phyloP scores from a whole-genome alignment of 2,797 vertebrate genomes.

The Fundulus diaphanus region DNA sequence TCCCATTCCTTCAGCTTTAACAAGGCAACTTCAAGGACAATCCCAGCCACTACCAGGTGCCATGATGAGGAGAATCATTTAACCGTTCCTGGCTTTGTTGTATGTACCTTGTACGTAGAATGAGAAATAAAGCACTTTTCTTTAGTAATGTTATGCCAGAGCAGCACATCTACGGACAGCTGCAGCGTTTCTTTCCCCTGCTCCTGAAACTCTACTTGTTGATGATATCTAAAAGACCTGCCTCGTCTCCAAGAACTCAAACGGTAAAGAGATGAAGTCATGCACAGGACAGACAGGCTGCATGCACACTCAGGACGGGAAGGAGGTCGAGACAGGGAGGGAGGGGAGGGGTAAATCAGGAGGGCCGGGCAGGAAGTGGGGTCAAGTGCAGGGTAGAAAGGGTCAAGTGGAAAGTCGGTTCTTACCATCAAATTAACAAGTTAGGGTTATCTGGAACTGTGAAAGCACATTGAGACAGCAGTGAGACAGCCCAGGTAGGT shows the following conservation, averaged over 20 bases:
- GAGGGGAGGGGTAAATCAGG: neutral
- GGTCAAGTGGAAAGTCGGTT: conserved; percentile 53
- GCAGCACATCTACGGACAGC: neutral
- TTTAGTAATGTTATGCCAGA: neutral
- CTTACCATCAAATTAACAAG: conserved; percentile 74
- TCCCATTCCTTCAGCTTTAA: too few relatives aligned
- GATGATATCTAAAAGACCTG: neutral
- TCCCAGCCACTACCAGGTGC: neutral
- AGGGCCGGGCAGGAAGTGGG: conserved; percentile 5
- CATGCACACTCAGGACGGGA: conserved; percentile 66
- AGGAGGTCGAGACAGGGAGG: conserved; percentile 4
- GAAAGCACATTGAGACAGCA: conserved; percentile 48
- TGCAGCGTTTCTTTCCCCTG: neutral
- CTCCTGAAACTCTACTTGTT: neutral
- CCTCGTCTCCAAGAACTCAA: neutral
- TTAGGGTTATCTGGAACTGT: conserved; percentile 57
- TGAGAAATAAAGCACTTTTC: too few relatives aligned
- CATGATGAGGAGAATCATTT: neutral
- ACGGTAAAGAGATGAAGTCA: conserved; percentile 1
- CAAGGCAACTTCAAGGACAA: neutral
- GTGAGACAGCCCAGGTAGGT: conserved; percentile 32
- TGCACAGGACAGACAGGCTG: conserved; percentile 44
- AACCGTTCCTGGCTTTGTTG: too few relatives aligned
- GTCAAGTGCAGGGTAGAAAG: conserved; percentile 24
- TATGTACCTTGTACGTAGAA: too few relatives aligned